phyloP scores from a whole-genome alignment of 2,888 invertebrate species.

The Caenorhabditis angaria region DNA sequence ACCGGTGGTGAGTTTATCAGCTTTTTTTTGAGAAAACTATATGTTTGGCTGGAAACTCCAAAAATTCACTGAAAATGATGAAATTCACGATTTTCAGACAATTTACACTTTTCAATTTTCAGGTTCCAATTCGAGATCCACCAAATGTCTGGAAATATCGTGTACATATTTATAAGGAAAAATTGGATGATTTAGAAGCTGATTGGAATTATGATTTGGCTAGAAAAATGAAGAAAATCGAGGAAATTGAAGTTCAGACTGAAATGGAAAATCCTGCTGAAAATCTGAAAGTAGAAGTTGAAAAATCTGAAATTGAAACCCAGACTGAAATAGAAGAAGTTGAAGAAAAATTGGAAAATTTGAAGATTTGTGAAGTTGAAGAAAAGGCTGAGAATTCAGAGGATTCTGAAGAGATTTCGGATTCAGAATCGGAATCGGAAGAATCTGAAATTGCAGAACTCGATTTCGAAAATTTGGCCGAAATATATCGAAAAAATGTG shows the following conservation, averaged over 20 bases:
- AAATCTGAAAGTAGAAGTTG: neutral
- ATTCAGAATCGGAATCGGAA: constrained; percentile 12
- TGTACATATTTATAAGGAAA: constrained; percentile 29
- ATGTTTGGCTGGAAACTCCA: too few relatives aligned
- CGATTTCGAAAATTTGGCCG: constrained; percentile 6
- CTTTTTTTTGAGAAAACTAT: too few relatives aligned
- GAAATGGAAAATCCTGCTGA: constrained; percentile 4
- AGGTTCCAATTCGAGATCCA: constrained; percentile 35
- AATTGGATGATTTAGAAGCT: constrained; percentile 17
- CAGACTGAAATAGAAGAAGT: neutral
- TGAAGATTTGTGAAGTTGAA: constrained; percentile 12
- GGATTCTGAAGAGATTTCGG: constrained; percentile 14
- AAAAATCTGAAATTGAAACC: neutral
- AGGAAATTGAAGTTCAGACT: constrained; percentile 13
- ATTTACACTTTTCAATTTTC: constrained; percentile 8
- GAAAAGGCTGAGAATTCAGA: constrained; percentile 3
- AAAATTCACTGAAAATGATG: too few relatives aligned
- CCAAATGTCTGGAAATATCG: constrained; percentile 40
- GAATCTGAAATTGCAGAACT: constrained; percentile 14
- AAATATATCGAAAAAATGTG: constrained; percentile 20
- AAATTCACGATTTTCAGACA: neutral
- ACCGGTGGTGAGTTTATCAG: constrained; percentile 26
- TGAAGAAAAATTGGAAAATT: neutral
- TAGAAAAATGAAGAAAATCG: constrained; percentile 3
- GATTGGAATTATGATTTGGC: constrained; percentile 18